A percentile compares a stretch with the other conserved stretches of the same genome.
These are phyloP conservation scores for Tachycineta bicolor DNA, from an alignment of 2,113 vertebrate species.

Conservation along the genomic window DNA sequence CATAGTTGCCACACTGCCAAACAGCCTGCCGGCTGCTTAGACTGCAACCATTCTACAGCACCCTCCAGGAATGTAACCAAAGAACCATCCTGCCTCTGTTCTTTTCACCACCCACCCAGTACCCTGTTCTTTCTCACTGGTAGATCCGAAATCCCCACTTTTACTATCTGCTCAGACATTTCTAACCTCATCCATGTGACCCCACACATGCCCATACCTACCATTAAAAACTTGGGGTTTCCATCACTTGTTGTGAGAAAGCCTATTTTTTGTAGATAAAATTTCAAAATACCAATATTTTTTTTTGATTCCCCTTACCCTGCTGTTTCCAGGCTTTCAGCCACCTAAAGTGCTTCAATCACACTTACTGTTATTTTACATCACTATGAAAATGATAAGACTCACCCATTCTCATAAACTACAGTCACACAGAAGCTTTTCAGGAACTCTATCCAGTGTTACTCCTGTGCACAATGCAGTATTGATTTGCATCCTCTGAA, in stretches of 20 bases:
- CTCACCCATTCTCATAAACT: background rate
- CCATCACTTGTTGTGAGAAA: background rate
- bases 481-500: background rate
- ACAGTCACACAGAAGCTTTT: background rate
- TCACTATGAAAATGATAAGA: background rate
- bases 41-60: background rate
- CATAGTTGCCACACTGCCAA: background rate
- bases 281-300: background rate
- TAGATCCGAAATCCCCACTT: background rate
- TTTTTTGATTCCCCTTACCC: background rate
- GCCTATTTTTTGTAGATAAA: background rate
- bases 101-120: background rate
- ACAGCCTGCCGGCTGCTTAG: background rate
- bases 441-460: background rate
- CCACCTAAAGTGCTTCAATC: background rate
- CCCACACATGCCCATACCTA: accelerated
- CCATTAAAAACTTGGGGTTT: background rate
- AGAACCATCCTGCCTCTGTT: background rate
- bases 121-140: background rate
- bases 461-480: background rate
- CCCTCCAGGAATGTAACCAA: background rate
- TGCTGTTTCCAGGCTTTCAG: background rate
- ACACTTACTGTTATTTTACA: background rate
- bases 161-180: background rate
- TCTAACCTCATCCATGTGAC: background rate